Percentiles rank a stretch among this genome's conserved stretches.
Conservation (phyloP, 1,140 invertebrate genomes). For the Heliconius congener region DNA sequence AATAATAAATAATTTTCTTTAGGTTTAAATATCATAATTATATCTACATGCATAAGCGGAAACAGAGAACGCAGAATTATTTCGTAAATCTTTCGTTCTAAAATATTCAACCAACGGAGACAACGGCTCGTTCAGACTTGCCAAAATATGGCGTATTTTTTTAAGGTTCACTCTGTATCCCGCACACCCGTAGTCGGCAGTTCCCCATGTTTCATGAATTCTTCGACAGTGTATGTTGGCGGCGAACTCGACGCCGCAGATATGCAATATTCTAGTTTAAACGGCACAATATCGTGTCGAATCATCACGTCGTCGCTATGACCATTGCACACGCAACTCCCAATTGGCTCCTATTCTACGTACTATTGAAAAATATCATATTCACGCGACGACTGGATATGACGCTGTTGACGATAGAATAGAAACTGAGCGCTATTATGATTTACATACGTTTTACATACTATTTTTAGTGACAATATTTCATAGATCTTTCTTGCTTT, state of each 20-base stretch:
- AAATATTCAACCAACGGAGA: too few species aligned
- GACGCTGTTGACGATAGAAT: not conserved
- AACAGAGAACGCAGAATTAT: too few species aligned
- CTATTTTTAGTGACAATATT: not conserved
- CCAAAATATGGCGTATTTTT: too few species aligned
- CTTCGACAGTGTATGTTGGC: too few species aligned
- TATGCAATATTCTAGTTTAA: not conserved
- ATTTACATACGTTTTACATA: not conserved
- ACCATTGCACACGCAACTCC: not conserved
- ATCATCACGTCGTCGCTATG: not conserved
- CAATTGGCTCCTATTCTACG: not conserved
- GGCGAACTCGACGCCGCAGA: not conserved
- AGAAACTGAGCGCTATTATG: not conserved
- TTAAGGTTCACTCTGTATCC: too few species aligned
- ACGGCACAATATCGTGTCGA: not conserved
- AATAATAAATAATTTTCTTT: too few species aligned
- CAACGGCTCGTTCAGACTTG: too few species aligned
- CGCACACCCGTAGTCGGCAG: too few species aligned
- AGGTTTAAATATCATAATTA: too few species aligned
- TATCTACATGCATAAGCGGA: too few species aligned
- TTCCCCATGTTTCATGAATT: too few species aligned
- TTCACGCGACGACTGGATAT: not conserved
- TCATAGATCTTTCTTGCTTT: not conserved
- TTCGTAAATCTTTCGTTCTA: too few species aligned
- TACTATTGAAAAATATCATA: not conserved